Conservation (phyloP, 1,140 invertebrate species). For the Venustaconcha ellipsiformis region DNA sequence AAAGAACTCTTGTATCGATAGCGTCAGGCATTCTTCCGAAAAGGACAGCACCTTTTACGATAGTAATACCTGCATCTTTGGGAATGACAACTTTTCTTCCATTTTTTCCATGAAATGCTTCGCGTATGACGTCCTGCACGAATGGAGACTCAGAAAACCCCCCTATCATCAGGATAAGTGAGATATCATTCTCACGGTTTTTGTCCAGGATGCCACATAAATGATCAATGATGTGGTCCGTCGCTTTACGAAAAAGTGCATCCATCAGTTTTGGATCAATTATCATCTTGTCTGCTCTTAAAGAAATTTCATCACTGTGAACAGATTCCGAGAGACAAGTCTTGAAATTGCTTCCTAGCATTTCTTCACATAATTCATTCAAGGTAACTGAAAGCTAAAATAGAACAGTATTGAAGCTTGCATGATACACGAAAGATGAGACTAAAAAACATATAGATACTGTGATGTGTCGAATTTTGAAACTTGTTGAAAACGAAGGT, state of each 20-base stretch:
- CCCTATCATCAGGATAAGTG: conserved; percentile 36
- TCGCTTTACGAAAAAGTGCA: conserved; percentile 19
- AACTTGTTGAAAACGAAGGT: no score
- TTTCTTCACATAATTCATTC: conserved; percentile 12
- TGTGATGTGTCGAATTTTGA: no score
- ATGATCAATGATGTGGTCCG: conserved; percentile 30
- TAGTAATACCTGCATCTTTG: conserved; percentile 31
- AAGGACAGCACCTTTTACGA: conserved; percentile 38
- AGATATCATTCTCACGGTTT: conserved; percentile 13
- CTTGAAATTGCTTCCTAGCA: conserved; percentile 16
- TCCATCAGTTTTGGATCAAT: conserved; percentile 18
- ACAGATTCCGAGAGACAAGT: not conserved
- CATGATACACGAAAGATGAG: no score
- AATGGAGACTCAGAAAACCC: conserved; percentile 37
- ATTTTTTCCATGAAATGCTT: conserved; percentile 13
- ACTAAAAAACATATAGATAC: no score
- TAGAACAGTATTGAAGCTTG: no score
- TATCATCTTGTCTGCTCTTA: conserved; percentile 15
- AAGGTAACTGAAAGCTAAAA: conserved; percentile 10
- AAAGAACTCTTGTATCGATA: conserved; percentile 22
- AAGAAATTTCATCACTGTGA: conserved; percentile 17
- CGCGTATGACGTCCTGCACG: conserved; percentile 30
- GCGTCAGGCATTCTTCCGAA: conserved; percentile 27
- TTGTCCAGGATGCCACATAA: conserved; percentile 28
- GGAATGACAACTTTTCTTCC: conserved; percentile 28